These are phyloP conservation scores for Lanius ludovicianus DNA, from an alignment of 2,113 vertebrate species.

Conservation along the genomic window DNA sequence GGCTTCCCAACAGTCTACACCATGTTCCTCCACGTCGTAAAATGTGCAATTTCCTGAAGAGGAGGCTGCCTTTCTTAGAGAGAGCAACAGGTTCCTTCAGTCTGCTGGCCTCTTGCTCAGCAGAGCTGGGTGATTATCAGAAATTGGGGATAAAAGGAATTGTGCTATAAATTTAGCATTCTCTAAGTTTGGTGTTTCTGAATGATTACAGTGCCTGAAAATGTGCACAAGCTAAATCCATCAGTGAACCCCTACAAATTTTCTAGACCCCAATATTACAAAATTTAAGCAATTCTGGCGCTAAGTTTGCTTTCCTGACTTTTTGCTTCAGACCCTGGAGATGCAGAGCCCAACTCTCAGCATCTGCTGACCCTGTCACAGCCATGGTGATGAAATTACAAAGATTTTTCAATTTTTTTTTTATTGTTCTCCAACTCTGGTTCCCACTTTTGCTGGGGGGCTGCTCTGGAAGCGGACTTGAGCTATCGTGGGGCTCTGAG, in stretches of 20 bases:
- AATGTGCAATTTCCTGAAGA: constrained; percentile 59
- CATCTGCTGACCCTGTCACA: background rate
- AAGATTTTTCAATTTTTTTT: background rate
- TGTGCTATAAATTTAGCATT: background rate
- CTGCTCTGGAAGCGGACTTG: background rate
- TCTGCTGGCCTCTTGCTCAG: background rate
- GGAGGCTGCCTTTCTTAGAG: constrained; percentile 7
- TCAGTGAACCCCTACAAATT: background rate
- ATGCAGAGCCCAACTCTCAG: background rate
- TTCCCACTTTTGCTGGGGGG: background rate
- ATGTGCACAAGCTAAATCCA: background rate
- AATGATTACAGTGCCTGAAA: background rate
- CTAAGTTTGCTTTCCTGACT: background rate
- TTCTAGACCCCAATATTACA: background rate
- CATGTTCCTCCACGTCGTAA: background rate
- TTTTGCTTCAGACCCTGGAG: background rate
- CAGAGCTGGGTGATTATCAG: background rate
- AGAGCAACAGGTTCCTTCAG: background rate
- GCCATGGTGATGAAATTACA: background rate
- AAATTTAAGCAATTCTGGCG: background rate
- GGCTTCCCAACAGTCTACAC: background rate
- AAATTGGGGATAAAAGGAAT: background rate
- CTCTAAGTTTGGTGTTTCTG: background rate
- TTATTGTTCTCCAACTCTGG: background rate
- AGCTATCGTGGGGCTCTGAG: background rate